These are phyloP conservation scores for Okapia johnstoni DNA, from an alignment of 2,113 vertebrate genomes.

Conservation along the genomic window DNA sequence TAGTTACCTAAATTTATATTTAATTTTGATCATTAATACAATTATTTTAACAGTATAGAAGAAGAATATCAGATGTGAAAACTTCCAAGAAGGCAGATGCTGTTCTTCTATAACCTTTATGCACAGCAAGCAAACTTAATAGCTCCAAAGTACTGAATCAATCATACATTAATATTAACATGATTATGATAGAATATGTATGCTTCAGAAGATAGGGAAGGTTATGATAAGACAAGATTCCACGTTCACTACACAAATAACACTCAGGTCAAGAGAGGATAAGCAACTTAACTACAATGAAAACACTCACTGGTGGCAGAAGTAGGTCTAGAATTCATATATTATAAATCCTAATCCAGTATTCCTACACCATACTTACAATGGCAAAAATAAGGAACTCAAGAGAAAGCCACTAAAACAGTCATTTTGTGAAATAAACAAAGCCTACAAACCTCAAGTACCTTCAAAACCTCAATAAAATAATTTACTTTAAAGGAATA, in stretches of 20 bases:
- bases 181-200: not conserved
- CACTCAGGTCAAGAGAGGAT: not conserved
- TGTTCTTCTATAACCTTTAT: not conserved
- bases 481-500: not conserved
- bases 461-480: not conserved
- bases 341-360: not conserved
- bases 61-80: not conserved
- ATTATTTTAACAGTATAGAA: not conserved
- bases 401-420: not conserved
- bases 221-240: not conserved
- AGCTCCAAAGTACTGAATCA: not conserved
- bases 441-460: not conserved
- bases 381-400: not conserved
- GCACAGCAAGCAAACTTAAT: not conserved
- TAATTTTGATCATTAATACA: slow-evolving; percentile 9
- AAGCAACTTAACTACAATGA: not conserved
- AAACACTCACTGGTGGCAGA: not conserved
- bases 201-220: not conserved
- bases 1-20: not conserved
- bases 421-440: not conserved
- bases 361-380: not conserved
- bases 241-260: not conserved
- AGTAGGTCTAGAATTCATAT: not conserved
- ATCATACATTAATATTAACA: not conserved
- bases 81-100: not conserved